Conservation (phyloP, 2,113 vertebrate species). For the Anoplopoma fimbria region DNA sequence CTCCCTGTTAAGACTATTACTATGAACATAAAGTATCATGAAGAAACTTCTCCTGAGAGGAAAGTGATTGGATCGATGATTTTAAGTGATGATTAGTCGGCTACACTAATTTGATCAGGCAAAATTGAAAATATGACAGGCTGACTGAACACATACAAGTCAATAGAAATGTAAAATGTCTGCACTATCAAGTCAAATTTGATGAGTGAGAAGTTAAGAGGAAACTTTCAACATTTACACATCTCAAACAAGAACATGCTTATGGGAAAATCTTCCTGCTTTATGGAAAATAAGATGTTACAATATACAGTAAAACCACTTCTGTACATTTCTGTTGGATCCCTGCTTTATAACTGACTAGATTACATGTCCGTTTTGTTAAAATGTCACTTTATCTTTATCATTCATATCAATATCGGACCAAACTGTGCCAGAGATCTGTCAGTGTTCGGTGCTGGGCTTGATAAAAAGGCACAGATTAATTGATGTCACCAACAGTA, state of each 20-base stretch:
- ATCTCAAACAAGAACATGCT: neutral
- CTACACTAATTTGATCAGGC: constrained; percentile 6
- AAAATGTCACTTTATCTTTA: constrained; percentile 28
- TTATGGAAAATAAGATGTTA: neutral
- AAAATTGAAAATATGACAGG: constrained; percentile 3
- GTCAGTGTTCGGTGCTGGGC: constrained; percentile 10
- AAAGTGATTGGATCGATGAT: neutral
- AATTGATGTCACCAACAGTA: constrained; percentile 55
- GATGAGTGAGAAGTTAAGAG: neutral
- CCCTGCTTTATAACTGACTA: constrained; percentile 8
- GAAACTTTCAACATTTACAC: constrained; percentile 1
- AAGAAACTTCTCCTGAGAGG: neutral
- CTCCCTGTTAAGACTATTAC: neutral
- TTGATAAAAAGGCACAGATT: constrained; percentile 51
- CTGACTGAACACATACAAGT: neutral
- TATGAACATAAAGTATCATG: constrained; percentile 6
- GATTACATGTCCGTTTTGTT: constrained; percentile 15
- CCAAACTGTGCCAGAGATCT: constrained; percentile 33
- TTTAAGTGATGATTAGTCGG: neutral
- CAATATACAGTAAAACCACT: neutral
- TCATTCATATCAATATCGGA: constrained; percentile 33
- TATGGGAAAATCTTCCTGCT: neutral
- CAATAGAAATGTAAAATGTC: neutral
- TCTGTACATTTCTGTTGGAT: neutral
- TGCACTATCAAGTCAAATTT: neutral